These are phyloP conservation scores for Microtus pennsylvanicus DNA, from an alignment of 2,113 vertebrate genomes.

Conservation along the genomic window DNA sequence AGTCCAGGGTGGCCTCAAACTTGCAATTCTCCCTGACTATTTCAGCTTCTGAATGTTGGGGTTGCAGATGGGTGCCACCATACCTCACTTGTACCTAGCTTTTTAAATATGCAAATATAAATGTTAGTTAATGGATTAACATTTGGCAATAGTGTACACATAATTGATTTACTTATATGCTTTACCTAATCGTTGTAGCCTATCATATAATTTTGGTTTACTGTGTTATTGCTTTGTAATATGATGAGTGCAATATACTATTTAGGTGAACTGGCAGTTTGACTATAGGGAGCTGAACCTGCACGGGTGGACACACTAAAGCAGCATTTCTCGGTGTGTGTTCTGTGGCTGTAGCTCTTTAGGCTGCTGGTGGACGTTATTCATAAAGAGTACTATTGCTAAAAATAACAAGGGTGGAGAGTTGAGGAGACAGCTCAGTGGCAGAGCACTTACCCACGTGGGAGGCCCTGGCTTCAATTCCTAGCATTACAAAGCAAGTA, in stretches of 20 bases:
- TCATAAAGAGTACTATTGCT: background rate
- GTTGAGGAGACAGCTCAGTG: background rate
- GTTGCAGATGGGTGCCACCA: background rate
- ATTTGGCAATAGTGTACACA: background rate
- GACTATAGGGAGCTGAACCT: slow-evolving; percentile 9
- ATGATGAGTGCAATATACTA: background rate
- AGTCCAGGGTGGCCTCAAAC: background rate
- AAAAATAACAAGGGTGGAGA: background rate
- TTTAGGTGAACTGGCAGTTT: background rate
- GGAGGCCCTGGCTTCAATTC: background rate
- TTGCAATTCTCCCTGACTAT: background rate
- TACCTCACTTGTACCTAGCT: background rate
- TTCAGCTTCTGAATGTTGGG: background rate
- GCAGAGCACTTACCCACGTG: background rate
- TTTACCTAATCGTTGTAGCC: background rate
- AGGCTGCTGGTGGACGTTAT: background rate
- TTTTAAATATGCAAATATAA: slow-evolving; percentile 23
- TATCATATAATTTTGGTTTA: background rate
- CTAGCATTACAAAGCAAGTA: background rate
- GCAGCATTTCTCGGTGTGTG: background rate
- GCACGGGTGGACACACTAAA: background rate
- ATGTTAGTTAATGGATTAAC: background rate
- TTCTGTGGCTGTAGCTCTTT: background rate
- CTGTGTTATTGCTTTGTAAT: background rate
- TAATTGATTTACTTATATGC: background rate